phyloP scores from a whole-genome alignment of 2,113 vertebrate genomes.

The Micronycteris hirsuta region DNA sequence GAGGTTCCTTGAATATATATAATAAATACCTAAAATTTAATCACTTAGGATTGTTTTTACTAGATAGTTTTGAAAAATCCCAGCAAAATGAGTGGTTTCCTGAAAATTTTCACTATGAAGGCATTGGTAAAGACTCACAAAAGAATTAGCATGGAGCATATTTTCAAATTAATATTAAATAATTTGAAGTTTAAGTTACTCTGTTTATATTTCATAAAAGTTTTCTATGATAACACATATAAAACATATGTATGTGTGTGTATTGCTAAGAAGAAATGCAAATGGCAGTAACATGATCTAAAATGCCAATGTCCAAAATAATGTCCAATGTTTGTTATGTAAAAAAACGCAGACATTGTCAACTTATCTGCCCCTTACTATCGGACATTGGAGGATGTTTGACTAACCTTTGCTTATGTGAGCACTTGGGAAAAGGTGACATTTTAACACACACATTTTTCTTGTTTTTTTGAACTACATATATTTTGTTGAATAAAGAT shows the following conservation, averaged over 20 bases:
- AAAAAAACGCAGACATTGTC: background rate
- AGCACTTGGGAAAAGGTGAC: background rate
- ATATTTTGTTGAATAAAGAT: background rate
- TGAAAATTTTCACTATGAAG: background rate
- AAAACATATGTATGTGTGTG: background rate
- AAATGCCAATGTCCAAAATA: background rate
- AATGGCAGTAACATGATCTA: background rate
- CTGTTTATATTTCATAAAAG: background rate
- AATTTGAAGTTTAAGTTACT: background rate
- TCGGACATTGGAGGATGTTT: background rate
- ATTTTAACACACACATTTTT: background rate
- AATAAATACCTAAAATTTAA: background rate
- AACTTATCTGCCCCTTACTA: background rate
- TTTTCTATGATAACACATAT: background rate
- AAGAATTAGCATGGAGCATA: background rate
- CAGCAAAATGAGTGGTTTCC: background rate
- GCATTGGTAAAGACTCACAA: background rate
- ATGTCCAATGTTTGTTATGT: background rate
- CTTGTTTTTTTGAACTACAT: background rate
- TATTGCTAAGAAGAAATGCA: background rate
- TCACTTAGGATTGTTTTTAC: background rate
- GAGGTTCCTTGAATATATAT: background rate
- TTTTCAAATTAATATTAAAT: background rate
- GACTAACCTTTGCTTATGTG: background rate
- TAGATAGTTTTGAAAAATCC: background rate